phyloP scores from a whole-genome alignment of 53 echinoderm and acorn worm species.

The Antedon mediterranea region DNA sequence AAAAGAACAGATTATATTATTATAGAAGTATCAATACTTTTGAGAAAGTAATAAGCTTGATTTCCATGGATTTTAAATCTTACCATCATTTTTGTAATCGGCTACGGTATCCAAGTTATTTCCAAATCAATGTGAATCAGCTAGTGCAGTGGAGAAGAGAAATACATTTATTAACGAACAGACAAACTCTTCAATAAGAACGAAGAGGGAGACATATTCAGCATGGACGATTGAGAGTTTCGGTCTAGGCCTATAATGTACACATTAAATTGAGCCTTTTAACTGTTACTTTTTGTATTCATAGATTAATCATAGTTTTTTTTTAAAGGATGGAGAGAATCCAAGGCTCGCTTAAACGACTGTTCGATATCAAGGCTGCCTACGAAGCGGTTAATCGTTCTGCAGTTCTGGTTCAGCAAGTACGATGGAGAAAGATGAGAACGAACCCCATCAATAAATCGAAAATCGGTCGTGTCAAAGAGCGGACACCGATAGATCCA shows the following conservation, averaged over 20 bases:
- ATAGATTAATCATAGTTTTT: no score
- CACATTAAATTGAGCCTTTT: no score
- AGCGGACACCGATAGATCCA: conserved; percentile 67
- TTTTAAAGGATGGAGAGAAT: neutral
- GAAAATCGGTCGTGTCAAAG: conserved; percentile 40
- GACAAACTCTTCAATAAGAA: neutral
- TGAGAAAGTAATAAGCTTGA: neutral
- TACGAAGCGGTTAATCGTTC: neutral
- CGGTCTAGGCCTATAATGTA: no score
- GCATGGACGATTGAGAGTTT: neutral
- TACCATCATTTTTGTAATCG: neutral
- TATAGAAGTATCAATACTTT: no score
- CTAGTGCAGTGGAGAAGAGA: neutral
- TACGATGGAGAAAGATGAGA: conserved; percentile 67
- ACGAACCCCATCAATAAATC: conserved; percentile 63
- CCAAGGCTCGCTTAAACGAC: neutral
- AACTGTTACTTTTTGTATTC: no score
- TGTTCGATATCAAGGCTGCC: neutral
- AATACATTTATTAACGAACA: neutral
- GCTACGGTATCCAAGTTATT: neutral
- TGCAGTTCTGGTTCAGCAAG: conserved; percentile 3
- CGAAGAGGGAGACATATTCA: neutral
- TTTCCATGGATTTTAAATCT: neutral
- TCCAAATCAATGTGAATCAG: neutral
- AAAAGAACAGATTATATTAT: no score